Evolutionary conservation across 2,888 invertebrate genomes (phyloP), one percentile per base, ranked within the genome.

Genomic region (Drosophila neoperkinsi): DNA sequence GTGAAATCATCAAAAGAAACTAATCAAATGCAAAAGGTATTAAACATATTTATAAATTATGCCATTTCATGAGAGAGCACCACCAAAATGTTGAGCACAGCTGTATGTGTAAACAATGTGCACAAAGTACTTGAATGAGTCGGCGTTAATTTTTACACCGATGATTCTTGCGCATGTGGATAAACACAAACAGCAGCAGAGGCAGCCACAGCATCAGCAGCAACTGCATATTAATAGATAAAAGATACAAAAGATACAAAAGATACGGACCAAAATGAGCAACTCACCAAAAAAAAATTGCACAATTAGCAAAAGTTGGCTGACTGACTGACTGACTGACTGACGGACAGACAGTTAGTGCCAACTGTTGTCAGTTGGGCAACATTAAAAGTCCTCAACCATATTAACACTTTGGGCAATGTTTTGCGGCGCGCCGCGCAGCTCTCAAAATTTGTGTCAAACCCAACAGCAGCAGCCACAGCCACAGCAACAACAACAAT

Each of bases 351-450:
- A 13, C 53, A 63, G 56, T 67, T 50, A 62, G 63, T 61, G 74
- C 50, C 52, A 51, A 53, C 59, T 52, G 56, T 50, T 74, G 68
- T 50, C 70, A 72, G 83, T 86, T 88, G 86, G 73, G 88, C 84
- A 87, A 87, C 63, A 87, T 84, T 81, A 86, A 88, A 88, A 88
- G 86, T 87, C 88, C 88, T 87, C 88, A 84, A 85, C 88, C 86
- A 87, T 86, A 86, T 87, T 87, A 87, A 84, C 86, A 87, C 86
- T 82, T 87, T 88, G 80, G 84, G 84, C 88, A 87, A 84, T 78
- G 71, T 76, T 85, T 84, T 88, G 86, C 84, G 86, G 86, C 86
- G 73, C 81, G 83, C 86, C 86, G 74, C 86, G 74, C 88, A 86
- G 63, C 70, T 18, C 74, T 73, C 69, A 73, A 82, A 87, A 87